A percentile compares a stretch with the other conserved stretches of the same genome.
phyloP scores from a whole-genome alignment of 2,797 vertebrate genomes.

The Sternotherus odoratus region DNA sequence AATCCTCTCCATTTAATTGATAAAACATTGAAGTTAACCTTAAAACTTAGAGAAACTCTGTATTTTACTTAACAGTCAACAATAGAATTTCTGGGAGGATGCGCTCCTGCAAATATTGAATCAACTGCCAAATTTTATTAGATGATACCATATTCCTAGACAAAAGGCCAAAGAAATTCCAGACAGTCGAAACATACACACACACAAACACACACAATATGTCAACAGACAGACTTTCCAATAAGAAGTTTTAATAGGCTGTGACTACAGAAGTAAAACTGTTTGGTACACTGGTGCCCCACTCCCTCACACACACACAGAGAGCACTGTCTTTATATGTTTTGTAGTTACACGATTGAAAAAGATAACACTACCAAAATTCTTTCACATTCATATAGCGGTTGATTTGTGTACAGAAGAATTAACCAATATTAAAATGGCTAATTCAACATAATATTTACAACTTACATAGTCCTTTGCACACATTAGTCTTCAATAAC shows the following conservation, averaged over 20 bases:
- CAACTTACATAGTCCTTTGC: background rate
- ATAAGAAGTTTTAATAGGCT: background rate
- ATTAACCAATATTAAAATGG: background rate
- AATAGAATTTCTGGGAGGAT: background rate
- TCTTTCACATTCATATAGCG: background rate
- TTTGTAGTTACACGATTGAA: background rate
- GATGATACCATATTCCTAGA: background rate
- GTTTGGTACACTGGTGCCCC: background rate
- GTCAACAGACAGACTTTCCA: background rate
- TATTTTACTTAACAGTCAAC: too few relatives aligned
- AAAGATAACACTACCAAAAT: background rate
- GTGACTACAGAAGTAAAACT: background rate
- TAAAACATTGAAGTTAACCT: background rate
- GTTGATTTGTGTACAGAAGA: background rate
- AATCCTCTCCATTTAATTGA: conserved; percentile 57
- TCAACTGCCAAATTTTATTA: background rate
- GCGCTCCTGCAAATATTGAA: background rate
- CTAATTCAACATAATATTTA: background rate
- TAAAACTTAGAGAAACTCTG: background rate
- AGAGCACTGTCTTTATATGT: background rate
- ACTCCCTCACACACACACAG: background rate
- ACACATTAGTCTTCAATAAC: background rate
- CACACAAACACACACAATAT: background rate
- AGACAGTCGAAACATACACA: background rate
- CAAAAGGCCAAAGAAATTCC: background rate